phyloP scores from a whole-genome alignment of 2,888 invertebrate genomes.

The Drosophila maculinotata region DNA sequence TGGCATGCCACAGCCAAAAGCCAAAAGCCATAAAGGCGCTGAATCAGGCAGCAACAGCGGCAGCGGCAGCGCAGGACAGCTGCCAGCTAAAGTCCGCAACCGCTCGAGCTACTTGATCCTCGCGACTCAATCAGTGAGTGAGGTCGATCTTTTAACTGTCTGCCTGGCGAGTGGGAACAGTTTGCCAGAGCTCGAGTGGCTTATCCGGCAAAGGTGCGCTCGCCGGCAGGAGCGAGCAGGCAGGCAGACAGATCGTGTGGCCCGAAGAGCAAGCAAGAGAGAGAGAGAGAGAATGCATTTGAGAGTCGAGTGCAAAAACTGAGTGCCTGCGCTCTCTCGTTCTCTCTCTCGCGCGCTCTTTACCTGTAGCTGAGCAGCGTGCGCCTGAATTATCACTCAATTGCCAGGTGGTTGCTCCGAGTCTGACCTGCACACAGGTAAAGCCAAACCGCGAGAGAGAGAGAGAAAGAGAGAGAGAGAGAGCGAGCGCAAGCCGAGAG shows the following conservation, averaged over 20 bases:
- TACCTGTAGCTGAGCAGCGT: conserved; percentile 37
- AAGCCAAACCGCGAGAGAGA: conserved; percentile 9
- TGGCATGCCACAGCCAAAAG: conserved; percentile 79
- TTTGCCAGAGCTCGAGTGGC: too few relatives aligned
- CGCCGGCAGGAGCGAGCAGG: conserved; percentile 15
- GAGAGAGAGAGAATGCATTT: too few relatives aligned
- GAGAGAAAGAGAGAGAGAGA: conserved; percentile 7
- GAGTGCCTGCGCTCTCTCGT: neutral
- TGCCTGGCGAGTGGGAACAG: conserved; percentile 28
- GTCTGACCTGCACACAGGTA: too few relatives aligned
- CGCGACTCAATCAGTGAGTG: conserved; percentile 14
- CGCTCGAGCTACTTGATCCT: conserved; percentile 35
- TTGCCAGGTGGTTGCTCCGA: conserved; percentile 46
- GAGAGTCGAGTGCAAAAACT: conserved; percentile 8
- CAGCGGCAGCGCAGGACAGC: conserved; percentile 27
- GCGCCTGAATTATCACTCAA: conserved; percentile 28
- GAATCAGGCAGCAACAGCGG: conserved; percentile 14
- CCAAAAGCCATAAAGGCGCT: too few relatives aligned
- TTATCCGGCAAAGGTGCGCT: too few relatives aligned
- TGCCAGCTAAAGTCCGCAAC: conserved; percentile 7
- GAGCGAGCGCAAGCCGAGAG: conserved; percentile 9
- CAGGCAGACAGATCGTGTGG: conserved; percentile 15
- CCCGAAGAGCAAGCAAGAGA: conserved; percentile 1
- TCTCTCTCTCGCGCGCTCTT: conserved; percentile 1
- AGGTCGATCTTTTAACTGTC: neutral